Evolutionary conservation across 2,888 invertebrate species (phyloP).

Genomic region (Pseudococcus longispinus): DNA sequence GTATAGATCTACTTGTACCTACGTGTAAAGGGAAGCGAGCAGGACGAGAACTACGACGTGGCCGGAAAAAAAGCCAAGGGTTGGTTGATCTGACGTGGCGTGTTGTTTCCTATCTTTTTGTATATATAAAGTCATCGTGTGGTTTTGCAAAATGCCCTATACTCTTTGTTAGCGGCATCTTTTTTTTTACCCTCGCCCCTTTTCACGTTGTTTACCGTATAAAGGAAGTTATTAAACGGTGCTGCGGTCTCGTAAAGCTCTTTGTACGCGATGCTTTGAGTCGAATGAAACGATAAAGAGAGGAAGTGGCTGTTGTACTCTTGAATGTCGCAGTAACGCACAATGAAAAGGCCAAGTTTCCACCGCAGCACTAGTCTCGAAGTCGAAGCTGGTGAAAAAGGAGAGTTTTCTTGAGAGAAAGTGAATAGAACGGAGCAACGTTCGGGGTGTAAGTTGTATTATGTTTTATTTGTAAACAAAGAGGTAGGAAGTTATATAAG

Average conservation of each 20-base stretch:
- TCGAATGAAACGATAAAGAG: not conserved
- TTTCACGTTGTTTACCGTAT: not conserved
- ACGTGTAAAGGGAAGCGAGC: not conserved
- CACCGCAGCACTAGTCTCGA: not conserved
- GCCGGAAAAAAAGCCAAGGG: not conserved
- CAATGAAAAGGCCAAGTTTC: not conserved
- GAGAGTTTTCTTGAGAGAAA: not conserved
- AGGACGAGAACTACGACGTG: not conserved
- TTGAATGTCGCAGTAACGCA: not conserved
- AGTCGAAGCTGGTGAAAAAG: not conserved
- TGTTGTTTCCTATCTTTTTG: not conserved
- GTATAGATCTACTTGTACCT: not conserved
- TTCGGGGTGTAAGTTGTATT: not conserved
- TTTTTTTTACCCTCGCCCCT: not conserved
- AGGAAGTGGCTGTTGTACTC: not conserved
- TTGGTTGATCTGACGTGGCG: not conserved
- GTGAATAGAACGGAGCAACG: not conserved
- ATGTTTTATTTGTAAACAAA: not conserved
- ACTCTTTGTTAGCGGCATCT: not conserved
- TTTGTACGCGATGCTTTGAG: not conserved
- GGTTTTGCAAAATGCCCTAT: not conserved
- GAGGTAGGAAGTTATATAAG: not conserved
- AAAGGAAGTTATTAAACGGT: conserved; percentile 1
- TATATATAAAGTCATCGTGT: not conserved
- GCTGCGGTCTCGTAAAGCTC: not conserved